Conservation (phyloP, 2,797 vertebrate species). For the Cryptoblepharus egeriae region DNA sequence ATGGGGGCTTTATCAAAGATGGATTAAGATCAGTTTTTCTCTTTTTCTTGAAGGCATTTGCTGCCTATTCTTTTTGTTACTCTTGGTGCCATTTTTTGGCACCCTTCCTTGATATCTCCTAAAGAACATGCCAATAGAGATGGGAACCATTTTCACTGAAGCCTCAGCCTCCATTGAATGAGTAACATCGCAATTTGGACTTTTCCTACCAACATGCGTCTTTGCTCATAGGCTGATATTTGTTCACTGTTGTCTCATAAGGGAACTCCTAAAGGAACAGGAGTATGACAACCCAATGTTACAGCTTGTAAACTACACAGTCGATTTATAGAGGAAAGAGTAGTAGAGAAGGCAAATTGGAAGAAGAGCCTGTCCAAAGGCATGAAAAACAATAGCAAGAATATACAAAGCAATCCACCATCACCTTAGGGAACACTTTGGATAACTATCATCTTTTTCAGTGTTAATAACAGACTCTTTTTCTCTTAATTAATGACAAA, state of each 20-base stretch:
- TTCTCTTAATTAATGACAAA: neutral
- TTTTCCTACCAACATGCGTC: slow-evolving; percentile 42
- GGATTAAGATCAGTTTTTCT: neutral
- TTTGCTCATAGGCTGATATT: slow-evolving; percentile 48
- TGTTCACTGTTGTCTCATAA: slow-evolving; percentile 28
- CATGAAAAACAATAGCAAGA: slow-evolving; percentile 10
- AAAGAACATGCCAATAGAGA: neutral
- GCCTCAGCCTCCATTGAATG: neutral
- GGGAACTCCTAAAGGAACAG: slow-evolving; percentile 32
- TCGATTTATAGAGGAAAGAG: neutral
- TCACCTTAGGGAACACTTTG: neutral
- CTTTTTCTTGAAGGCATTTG: slow-evolving; percentile 6
- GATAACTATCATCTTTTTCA: neutral
- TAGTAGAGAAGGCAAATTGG: slow-evolving; percentile 26
- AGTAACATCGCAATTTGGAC: slow-evolving; percentile 6
- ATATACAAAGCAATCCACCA: neutral
- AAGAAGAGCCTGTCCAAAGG: slow-evolving; percentile 31
- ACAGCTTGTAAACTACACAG: slow-evolving; percentile 4
- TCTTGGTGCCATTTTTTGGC: neutral
- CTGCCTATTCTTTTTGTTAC: neutral
- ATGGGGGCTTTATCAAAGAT: slow-evolving; percentile 15
- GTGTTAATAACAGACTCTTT: neutral
- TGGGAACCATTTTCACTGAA: neutral
- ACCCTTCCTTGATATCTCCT: neutral
- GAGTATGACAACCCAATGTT: slow-evolving; percentile 4